Percentiles rank a stretch among this genome's conserved stretches.
These are phyloP conservation scores for Belonocnema kinseyi DNA, from an alignment of 1,140 invertebrate genomes.

Conservation along the genomic window DNA sequence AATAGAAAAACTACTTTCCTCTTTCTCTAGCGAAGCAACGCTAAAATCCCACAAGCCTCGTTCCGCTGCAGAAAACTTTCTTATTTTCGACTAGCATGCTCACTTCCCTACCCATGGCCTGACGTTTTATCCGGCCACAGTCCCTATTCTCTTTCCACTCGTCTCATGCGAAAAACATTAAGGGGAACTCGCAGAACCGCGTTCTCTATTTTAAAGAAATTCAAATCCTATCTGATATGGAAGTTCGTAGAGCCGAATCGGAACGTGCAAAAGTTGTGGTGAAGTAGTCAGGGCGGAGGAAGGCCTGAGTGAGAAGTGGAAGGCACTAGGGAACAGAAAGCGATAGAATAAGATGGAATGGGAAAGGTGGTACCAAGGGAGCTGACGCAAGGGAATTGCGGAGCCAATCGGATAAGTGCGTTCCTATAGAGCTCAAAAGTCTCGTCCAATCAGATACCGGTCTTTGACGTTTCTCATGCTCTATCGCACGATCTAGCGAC, in stretches of 20 bases:
- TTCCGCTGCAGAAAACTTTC: slow-evolving; percentile 48
- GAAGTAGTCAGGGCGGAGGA: slow-evolving; percentile 26
- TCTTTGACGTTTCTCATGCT: slow-evolving; percentile 74
- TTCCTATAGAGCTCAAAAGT: slow-evolving; percentile 66
- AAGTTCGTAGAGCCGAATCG: slow-evolving; percentile 53
- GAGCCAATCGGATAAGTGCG: slow-evolving; percentile 75
- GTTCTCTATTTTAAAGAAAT: slow-evolving; percentile 57
- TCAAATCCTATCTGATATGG: slow-evolving; percentile 65
- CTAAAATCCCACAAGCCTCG: slow-evolving; percentile 54
- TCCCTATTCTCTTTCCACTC: slow-evolving; percentile 30
- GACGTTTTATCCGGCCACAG: slow-evolving; percentile 26
- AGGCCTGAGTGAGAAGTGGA: slow-evolving; percentile 33
- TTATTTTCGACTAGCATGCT: slow-evolving; percentile 41
- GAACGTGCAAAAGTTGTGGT: slow-evolving; percentile 32
- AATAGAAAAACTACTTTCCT: slow-evolving; percentile 39
- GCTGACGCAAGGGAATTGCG: slow-evolving; percentile 71
- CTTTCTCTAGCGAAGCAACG: slow-evolving; percentile 24
- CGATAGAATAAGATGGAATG: background rate
- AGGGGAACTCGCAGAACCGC: slow-evolving; percentile 34
- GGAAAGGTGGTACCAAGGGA: slow-evolving; percentile 50
- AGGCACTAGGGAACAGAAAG: slow-evolving; percentile 20
- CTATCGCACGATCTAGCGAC: slow-evolving; percentile 68
- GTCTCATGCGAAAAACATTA: slow-evolving; percentile 33
- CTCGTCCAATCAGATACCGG: slow-evolving; percentile 72
- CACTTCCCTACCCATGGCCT: slow-evolving; percentile 3